phyloP scores from a whole-genome alignment of 2,113 vertebrate species.

The Tinamus guttatus region DNA sequence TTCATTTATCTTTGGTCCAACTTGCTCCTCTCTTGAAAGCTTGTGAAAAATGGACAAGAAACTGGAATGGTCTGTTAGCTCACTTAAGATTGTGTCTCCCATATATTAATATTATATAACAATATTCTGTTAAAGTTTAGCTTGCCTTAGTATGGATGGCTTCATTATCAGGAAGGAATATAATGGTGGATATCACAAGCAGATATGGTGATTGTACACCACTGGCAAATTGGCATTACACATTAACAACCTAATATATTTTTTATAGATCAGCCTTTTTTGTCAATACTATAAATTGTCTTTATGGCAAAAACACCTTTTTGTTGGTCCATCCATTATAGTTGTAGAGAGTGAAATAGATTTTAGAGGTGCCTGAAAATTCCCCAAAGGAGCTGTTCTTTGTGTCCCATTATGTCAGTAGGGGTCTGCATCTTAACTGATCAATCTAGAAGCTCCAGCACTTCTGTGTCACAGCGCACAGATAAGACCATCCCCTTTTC shows the following conservation, averaged over 20 bases:
- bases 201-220: neutral
- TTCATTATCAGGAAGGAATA: neutral
- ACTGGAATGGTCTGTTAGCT: neutral
- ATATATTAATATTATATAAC: neutral
- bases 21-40: neutral
- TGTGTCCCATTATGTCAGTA: neutral
- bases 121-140: neutral
- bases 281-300: neutral
- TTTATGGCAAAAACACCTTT: neutral
- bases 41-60: neutral
- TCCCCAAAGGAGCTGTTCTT: neutral
- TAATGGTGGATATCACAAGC: neutral
- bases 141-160: neutral
- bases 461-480: neutral
- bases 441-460: neutral
- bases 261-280: neutral
- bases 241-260: neutral
- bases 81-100: neutral
- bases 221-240: too few species aligned
- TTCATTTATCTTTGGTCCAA: neutral
- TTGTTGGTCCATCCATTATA: rapidly evolving
- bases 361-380: neutral
- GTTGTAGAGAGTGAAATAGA: neutral
- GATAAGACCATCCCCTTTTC: neutral
- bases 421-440: neutral